Conservation (phyloP, 2,113 vertebrate species). For the Cheilinus undulatus region DNA sequence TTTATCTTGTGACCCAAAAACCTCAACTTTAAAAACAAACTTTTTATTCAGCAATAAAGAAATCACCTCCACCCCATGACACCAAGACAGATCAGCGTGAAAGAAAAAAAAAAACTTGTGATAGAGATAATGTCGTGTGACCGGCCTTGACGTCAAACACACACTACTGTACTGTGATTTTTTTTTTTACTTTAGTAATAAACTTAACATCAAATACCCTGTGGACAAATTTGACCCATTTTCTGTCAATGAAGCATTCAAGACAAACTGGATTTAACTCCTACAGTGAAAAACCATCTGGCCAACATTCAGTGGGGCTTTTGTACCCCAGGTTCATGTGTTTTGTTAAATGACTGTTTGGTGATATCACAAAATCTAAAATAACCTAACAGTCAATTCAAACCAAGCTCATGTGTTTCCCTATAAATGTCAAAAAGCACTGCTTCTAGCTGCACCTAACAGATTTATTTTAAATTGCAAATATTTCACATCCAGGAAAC, state of each 20-base stretch:
- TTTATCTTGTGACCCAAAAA: neutral
- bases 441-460: too few species aligned
- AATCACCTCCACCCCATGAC: neutral
- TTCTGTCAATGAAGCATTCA: neutral
- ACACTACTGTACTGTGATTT: neutral
- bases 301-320: too few species aligned
- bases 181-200: neutral
- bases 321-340: too few species aligned
- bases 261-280: too few species aligned
- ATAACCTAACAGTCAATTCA: too few species aligned
- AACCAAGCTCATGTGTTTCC: too few species aligned
- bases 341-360: too few species aligned
- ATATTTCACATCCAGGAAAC: too few species aligned
- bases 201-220: neutral
- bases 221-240: neutral
- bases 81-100: neutral
- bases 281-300: too few species aligned
- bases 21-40: neutral
- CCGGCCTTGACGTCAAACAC: neutral
- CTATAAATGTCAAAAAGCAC: too few species aligned
- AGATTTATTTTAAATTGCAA: too few species aligned
- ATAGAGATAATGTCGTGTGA: neutral
- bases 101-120: neutral
- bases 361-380: too few species aligned
- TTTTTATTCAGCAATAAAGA: neutral